Conservation (phyloP, 2,797 vertebrate species). For the Scolopax bukidnonensis region DNA sequence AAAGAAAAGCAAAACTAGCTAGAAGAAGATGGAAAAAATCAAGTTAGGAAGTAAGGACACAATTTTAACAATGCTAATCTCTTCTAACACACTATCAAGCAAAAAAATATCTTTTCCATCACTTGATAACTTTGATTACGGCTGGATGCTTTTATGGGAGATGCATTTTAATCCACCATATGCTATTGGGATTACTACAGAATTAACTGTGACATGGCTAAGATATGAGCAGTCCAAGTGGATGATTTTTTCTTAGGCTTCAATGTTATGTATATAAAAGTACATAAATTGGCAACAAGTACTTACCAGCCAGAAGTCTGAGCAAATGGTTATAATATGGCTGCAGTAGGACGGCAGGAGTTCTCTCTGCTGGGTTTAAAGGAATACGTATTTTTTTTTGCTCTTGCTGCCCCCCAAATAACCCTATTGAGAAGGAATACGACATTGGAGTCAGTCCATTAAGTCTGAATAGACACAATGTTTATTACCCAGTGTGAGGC, state of each 20-base stretch:
- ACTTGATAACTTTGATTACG: background rate
- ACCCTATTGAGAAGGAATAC: background rate
- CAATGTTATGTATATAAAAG: background rate
- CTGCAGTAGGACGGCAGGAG: background rate
- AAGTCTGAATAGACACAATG: background rate
- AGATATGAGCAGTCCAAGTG: background rate
- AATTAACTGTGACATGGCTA: background rate
- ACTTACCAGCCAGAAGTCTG: background rate
- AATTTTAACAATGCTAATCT: background rate
- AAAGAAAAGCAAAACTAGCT: slow-evolving; percentile 7
- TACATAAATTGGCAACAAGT: background rate
- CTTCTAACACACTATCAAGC: background rate
- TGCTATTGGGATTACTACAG: background rate
- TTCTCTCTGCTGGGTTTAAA: background rate
- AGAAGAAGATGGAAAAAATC: background rate
- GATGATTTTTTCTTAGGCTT: background rate
- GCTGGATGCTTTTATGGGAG: background rate
- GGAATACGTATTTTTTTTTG: background rate
- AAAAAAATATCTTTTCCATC: background rate
- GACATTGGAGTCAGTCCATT: background rate
- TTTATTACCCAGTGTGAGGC: background rate
- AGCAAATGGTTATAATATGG: background rate
- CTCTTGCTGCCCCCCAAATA: background rate
- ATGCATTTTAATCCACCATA: background rate
- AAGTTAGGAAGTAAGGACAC: background rate